phyloP scores from a whole-genome alignment of 37 sponge, comb jelly and placozoan species.

The Aphrocallistes beatrix region DNA sequence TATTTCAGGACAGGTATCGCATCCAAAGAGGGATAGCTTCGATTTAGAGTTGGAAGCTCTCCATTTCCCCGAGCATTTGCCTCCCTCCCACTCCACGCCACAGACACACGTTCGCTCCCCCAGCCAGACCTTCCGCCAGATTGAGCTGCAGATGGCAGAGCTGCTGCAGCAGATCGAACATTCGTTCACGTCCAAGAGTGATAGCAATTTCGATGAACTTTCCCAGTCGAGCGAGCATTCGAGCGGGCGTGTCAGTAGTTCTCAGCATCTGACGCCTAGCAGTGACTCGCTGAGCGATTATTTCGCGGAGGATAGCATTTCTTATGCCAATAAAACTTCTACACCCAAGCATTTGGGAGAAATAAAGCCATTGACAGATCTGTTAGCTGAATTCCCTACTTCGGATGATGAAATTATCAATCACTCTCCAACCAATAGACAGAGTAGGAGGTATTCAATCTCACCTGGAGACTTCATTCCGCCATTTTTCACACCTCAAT shows the following conservation, averaged over 20 bases:
- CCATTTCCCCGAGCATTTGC: not conserved
- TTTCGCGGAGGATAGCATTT: not conserved
- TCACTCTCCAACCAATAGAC: not conserved
- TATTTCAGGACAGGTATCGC: not conserved
- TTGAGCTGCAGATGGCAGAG: slow-evolving; percentile 10
- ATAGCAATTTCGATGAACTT: not conserved
- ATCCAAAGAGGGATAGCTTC: not conserved
- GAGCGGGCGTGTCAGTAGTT: not conserved
- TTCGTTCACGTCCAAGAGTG: not conserved
- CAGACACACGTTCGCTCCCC: not conserved
- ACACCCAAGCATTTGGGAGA: not conserved
- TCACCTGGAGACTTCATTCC: slow-evolving; percentile 16
- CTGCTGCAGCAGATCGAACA: not conserved
- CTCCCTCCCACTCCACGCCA: no score
- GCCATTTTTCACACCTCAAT: not conserved
- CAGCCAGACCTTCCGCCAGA: not conserved
- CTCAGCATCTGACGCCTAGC: not conserved
- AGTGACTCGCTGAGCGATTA: not conserved
- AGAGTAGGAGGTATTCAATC: not conserved
- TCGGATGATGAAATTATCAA: not conserved
- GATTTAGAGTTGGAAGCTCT: not conserved
- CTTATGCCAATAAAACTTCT: not conserved
- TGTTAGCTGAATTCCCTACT: not conserved
- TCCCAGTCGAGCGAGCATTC: slow-evolving; percentile 15
- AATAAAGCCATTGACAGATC: not conserved